These are phyloP conservation scores for Leptopilina clavipes DNA, from an alignment of 1,140 invertebrate genomes.

Conservation along the genomic window DNA sequence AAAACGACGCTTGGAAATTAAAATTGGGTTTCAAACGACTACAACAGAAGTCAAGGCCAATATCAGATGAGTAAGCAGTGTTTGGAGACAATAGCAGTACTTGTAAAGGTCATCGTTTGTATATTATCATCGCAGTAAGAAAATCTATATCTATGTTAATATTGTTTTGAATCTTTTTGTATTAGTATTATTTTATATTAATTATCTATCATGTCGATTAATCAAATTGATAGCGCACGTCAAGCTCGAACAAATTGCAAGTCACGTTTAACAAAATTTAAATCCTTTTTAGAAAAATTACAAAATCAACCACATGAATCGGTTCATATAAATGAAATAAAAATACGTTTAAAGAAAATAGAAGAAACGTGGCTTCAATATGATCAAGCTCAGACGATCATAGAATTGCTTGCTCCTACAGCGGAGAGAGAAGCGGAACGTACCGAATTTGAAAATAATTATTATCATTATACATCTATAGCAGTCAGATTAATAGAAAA, in stretches of 20 bases:
- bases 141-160: not conserved
- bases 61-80: not conserved
- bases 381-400: constrained; percentile 35
- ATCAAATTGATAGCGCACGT: not conserved
- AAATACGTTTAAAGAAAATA: constrained; percentile 40
- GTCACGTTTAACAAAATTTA: not conserved
- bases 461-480: constrained; percentile 35
- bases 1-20: not conserved
- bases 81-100: not conserved
- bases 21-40: not conserved
- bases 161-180: not conserved
- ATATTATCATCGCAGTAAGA: not conserved
- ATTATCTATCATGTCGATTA: not conserved
- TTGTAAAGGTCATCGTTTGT: not conserved
- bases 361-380: constrained; percentile 31
- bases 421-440: constrained; percentile 6
- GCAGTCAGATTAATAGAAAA: constrained; percentile 36
- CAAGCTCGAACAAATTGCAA: not conserved
- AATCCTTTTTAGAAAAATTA: not conserved
- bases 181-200: not conserved
- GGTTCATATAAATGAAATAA: constrained; percentile 28
- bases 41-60: not conserved
- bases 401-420: constrained; percentile 38
- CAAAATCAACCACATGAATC: too few species aligned
- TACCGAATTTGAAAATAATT: constrained; percentile 40